Evolutionary conservation across 2,888 invertebrate genomes (phyloP), one percentile per base, ranked within the genome.

Genomic region (Rhagonycha fulva): DNA sequence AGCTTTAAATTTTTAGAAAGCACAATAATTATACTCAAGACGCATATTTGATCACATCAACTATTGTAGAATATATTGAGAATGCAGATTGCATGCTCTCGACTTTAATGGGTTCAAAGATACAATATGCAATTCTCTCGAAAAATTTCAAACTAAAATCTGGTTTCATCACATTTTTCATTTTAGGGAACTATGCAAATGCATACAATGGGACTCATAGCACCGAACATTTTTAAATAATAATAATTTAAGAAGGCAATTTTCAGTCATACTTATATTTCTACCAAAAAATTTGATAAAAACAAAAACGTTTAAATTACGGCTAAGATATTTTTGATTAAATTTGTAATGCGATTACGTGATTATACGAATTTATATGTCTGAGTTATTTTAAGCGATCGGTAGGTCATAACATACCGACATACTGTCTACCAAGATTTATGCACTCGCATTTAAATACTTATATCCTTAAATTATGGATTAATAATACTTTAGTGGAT

Each of bases 401-500:
- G 78, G 78, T 78, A 72, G 78, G 77, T 77, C 79, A 79, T 79
- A 79, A 81, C 76, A 78, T 72, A 81, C 76, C 79, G 81, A 81
- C 81, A 78, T 76, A 78, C 78, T 80, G 81, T 81, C 81, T 78
- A 74, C 76, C 70, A 73, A 79, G 78, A 81, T 81, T 81, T 81
- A 81, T 79, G 76, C 70, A 63, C 78, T 72, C 74, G 76, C 76
- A 76, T 76, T 81, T 81, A 79, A 81, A 77, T 74, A 73, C 78
- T 78, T 73, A 75, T 76, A 76, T 71, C 74, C 79, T 72, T 81
- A 81, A 82, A 80, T 82, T 82, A 81, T 80, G 80, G 80, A 82
- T 82, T 82, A 82, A 82, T 82, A 81, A 82, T 80, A 80, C 80
- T 81, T 81, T 77, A 76, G 78, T 80, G 79, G 80, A 82, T 80